Evolutionary conservation across 2,113 vertebrate genomes (phyloP).

Genomic region (Orthonyx spaldingii): DNA sequence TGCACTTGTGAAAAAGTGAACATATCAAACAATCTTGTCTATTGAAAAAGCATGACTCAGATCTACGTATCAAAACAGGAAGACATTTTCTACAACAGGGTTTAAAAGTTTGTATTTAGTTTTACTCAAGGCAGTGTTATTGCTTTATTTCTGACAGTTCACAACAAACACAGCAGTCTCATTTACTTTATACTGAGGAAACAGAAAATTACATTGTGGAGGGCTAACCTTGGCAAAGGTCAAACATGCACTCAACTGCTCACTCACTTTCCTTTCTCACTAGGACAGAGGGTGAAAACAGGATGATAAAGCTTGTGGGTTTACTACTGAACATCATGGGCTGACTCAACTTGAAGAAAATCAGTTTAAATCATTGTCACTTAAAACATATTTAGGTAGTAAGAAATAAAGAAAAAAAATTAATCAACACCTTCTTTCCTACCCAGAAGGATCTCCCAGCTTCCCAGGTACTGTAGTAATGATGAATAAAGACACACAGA

Average conservation of each 20-base stretch:
- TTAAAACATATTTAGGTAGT: neutral
- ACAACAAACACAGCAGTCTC: neutral
- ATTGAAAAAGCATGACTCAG: neutral
- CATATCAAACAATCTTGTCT: neutral
- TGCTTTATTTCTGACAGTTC: neutral
- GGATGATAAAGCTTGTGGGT: neutral
- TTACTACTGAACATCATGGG: neutral
- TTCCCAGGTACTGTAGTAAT: neutral
- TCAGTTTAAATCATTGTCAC: neutral
- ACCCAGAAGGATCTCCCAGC: neutral
- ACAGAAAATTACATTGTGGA: neutral
- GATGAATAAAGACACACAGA: too few relatives aligned
- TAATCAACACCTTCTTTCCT: neutral
- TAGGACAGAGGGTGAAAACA: neutral
- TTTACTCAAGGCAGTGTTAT: neutral
- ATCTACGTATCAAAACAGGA: neutral
- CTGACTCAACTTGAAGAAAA: neutral
- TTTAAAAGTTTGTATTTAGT: neutral
- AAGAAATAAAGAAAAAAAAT: neutral
- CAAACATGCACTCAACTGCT: neutral
- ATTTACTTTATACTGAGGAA: neutral
- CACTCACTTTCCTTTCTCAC: neutral
- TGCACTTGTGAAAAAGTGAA: neutral
- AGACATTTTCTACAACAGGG: neutral
- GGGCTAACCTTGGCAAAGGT: neutral